Evolutionary conservation across 2,113 vertebrate genomes (phyloP).

Genomic region (Macquaria ambigua): DNA sequence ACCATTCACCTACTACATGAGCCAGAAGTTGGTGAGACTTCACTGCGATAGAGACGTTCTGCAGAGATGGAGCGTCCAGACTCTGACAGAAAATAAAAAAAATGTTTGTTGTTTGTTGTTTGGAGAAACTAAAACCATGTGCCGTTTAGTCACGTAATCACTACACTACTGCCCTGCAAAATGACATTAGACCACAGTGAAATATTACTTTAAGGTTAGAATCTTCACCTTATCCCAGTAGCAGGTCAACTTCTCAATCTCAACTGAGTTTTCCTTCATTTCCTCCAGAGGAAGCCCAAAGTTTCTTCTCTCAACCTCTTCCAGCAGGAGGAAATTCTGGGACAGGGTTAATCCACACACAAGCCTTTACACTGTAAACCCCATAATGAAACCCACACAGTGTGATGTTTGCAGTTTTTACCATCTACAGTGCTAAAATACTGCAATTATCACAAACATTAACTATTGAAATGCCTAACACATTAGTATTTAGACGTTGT

Average conservation of each 20-base stretch:
- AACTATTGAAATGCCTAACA: neutral
- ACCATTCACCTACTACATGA: neutral
- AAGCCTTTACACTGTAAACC: neutral
- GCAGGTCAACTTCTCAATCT: conserved; percentile 86
- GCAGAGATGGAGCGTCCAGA: conserved; percentile 87
- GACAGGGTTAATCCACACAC: neutral
- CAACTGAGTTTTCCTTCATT: conserved; percentile 73
- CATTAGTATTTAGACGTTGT: no score
- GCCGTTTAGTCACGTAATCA: no score
- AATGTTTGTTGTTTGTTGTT: no score
- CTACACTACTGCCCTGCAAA: neutral
- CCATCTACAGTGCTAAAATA: no score
- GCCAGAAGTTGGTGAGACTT: conserved; percentile 83
- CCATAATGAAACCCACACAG: neutral
- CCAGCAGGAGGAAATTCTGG: conserved; percentile 64
- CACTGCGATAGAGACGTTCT: conserved; percentile 86
- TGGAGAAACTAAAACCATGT: no score
- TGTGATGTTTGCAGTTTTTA: no score
- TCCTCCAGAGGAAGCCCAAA: conserved; percentile 50
- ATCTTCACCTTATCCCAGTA: conserved; percentile 87
- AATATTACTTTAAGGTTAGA: neutral
- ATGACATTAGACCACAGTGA: neutral
- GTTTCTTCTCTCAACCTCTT: conserved; percentile 48
- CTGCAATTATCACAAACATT: neutral
- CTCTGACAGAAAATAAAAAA: conserved; percentile 69